Conservation (phyloP, 2,888 invertebrate species). For the Quadroppia sp. region DNA sequence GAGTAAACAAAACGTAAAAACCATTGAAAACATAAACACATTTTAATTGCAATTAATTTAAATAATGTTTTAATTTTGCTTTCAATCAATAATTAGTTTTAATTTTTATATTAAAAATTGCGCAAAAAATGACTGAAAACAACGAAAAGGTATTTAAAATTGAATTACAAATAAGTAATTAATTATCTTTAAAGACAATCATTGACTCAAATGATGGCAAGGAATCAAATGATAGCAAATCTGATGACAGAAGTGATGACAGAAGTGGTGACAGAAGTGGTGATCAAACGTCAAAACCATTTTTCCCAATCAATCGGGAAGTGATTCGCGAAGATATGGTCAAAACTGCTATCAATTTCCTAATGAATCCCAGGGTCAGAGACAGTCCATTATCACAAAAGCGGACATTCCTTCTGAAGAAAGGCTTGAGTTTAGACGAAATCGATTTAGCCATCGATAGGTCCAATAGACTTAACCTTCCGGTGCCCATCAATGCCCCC, state of each 20-base stretch:
- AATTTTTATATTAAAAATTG: background rate
- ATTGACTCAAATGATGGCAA: background rate
- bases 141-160: background rate
- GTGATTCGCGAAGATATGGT: slow-evolving; percentile 40
- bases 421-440: slow-evolving; percentile 44
- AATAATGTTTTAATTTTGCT: background rate
- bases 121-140: background rate
- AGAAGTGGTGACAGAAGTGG: background rate
- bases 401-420: slow-evolving; percentile 41
- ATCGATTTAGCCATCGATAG: slow-evolving; percentile 43
- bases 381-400: slow-evolving; percentile 40
- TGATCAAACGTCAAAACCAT: background rate
- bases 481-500: background rate
- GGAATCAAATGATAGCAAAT: background rate
- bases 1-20: background rate
- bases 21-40: background rate
- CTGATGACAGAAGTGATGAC: background rate
- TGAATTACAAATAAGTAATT: background rate
- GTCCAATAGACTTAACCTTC: slow-evolving; percentile 7
- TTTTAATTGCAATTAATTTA: background rate
- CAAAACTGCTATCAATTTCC: slow-evolving; percentile 43
- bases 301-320: background rate
- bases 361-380: slow-evolving; percentile 42
- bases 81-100: background rate
- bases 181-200: slow-evolving; percentile 4